Evolutionary conservation across 2,113 vertebrate species (phyloP), one percentile per base, ranked within the genome.

Genomic region (Anolis carolinensis): DNA sequence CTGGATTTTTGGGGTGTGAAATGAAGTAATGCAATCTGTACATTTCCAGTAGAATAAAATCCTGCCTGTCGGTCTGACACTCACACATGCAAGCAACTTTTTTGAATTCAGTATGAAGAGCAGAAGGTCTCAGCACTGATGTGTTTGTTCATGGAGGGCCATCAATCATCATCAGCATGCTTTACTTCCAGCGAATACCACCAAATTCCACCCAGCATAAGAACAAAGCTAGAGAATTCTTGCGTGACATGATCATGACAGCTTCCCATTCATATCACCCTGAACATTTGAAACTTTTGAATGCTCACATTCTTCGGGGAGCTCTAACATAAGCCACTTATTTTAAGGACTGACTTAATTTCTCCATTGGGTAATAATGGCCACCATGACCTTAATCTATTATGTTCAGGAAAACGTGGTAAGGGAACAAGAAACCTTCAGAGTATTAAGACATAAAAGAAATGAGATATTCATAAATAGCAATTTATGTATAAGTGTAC

Each of bases 211-310:
- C 77, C 44, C 30, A 55, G 11, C 7, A 21, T 23, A 0, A 1
- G 55, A 44, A 70, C 78, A 84, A 81, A 84, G 63, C 32, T 48
- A 68, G 59, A 80, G 48, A 75, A 71, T 74, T 86, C 87, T 83
- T 75, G 18, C 39, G 20, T 70, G 48, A 65, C 73, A 25, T 23
- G 27, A 65, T 82, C 2, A 2, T 65, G 63, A 50, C 77, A 81
- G 18, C 48, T 50, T 75, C 81, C 25, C 70, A 86, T 83, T 86
- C 71, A 81, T 62, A 85, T 74, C 34, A 62, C 10, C 23, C 18
- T 7, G 16, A 76, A 83, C 14, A n/a, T 78, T 39, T 52, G 63
- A 70, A 88, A 68, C 30, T 14, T 23, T 55, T 50, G 76, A 71
- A 75, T 70, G 25, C 67, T n/a, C 82, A 71, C 36, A 73, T 84